phyloP scores from a whole-genome alignment of 1,140 invertebrate genomes.

The Radopholus similis region DNA sequence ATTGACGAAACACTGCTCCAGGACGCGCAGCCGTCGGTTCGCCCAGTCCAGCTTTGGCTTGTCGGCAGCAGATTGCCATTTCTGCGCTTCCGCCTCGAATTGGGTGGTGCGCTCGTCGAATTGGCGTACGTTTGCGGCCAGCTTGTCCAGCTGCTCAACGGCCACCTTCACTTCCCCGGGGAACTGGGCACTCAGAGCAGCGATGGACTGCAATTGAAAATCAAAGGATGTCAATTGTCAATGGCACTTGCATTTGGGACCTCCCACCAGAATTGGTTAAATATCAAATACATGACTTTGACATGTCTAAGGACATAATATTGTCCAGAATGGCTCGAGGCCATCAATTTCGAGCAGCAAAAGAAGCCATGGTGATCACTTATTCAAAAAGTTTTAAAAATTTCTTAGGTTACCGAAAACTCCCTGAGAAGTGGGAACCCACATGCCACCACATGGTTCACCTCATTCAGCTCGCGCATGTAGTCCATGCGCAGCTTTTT shows the following conservation, averaged over 20 bases:
- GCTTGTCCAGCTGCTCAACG: conserved; percentile 14
- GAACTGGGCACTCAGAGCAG: background rate
- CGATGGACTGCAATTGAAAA: background rate
- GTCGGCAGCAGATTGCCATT: background rate
- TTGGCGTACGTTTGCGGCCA: conserved; percentile 29
- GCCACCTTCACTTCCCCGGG: conserved; percentile 12
- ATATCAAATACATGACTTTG: no score
- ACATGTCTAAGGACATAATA: no score
- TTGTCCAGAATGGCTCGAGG: no score
- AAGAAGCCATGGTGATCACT: no score
- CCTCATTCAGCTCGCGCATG: conserved; percentile 31
- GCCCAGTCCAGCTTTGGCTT: background rate
- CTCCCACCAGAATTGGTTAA: no score
- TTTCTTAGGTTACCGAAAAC: conserved; percentile 30
- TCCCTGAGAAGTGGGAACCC: no score
- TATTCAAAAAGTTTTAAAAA: background rate
- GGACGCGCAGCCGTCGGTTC: conserved; percentile 36
- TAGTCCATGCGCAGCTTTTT: conserved; percentile 31
- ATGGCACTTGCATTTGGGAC: no score
- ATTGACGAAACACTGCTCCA: conserved; percentile 54
- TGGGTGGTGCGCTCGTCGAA: conserved; percentile 21
- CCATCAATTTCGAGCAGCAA: no score
- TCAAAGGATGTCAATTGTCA: no score
- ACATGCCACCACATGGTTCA: background rate
- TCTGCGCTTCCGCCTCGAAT: conserved; percentile 26